phyloP scores from a whole-genome alignment of 2,888 invertebrate genomes.

The Cheilosia variabilis region DNA sequence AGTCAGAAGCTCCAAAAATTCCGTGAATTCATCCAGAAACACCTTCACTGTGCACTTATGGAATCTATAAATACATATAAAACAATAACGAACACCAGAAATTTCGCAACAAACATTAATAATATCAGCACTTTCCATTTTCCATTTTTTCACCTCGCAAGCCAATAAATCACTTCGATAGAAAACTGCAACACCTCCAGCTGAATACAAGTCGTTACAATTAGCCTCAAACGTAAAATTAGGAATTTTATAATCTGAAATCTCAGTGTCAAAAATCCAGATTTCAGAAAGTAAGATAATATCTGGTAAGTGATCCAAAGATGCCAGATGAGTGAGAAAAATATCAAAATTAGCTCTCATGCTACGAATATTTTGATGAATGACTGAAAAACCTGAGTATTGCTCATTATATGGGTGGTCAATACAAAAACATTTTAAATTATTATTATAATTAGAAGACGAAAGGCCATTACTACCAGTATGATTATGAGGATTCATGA shows the following conservation, averaged over 20 bases:
- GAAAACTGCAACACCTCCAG: too few species aligned
- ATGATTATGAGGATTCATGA: constrained; percentile 1
- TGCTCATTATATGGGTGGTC: constrained; percentile 15
- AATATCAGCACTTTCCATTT: too few species aligned
- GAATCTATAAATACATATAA: constrained; percentile 27
- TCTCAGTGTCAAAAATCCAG: constrained; percentile 17
- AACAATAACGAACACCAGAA: constrained; percentile 1
- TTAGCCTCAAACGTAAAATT: constrained; percentile 10
- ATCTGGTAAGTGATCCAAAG: constrained; percentile 29
- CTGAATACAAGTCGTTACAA: not conserved
- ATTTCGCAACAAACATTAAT: too few species aligned
- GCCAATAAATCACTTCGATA: too few species aligned
- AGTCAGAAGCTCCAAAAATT: not conserved
- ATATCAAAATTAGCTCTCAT: constrained; percentile 26
- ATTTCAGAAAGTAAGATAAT: constrained; percentile 30
- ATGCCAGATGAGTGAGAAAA: constrained; percentile 19
- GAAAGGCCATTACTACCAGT: not conserved
- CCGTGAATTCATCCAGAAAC: constrained; percentile 12
- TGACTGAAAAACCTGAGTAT: constrained; percentile 13
- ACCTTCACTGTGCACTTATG: not conserved
- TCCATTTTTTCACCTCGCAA: too few species aligned
- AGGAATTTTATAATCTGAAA: constrained; percentile 4
- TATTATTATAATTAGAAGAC: constrained; percentile 6
- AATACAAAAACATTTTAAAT: constrained; percentile 36
- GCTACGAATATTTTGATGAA: constrained; percentile 43